Percentiles rank a stretch among this genome's conserved stretches.
These are phyloP conservation scores for Cheilosia grossa DNA, from an alignment of 2,888 invertebrate genomes.

Conservation along the genomic window DNA sequence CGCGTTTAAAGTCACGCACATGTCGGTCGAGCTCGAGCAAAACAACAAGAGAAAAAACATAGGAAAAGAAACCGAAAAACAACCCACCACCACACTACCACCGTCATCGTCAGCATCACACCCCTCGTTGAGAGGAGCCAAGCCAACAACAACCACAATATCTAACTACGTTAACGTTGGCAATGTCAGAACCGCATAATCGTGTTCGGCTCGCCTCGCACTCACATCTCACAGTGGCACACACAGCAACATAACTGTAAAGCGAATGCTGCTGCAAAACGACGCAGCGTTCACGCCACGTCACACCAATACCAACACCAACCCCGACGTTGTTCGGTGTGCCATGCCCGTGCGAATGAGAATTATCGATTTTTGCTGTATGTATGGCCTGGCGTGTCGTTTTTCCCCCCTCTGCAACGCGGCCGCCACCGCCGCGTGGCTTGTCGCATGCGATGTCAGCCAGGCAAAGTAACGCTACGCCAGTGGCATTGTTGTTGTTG, in stretches of 20 bases:
- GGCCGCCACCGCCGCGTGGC: slow-evolving; percentile 46
- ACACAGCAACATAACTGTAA: slow-evolving; percentile 12
- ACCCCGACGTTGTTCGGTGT: not conserved
- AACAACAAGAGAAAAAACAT: not conserved
- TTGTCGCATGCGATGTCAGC: slow-evolving; percentile 52
- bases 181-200: slow-evolving; percentile 13
- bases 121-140: slow-evolving; percentile 10
- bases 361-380: slow-evolving; percentile 66
- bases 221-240: not conserved
- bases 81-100: slow-evolving; percentile 10
- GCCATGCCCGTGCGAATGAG: slow-evolving; percentile 28
- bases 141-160: slow-evolving; percentile 10
- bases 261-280: slow-evolving; percentile 34
- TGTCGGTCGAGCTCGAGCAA: not conserved
- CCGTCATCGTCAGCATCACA: slow-evolving; percentile 20
- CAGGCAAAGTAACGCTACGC: slow-evolving; percentile 43
- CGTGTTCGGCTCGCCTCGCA: not conserved
- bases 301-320: slow-evolving; percentile 36
- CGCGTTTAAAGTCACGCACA: slow-evolving; percentile 60
- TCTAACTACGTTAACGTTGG: slow-evolving; percentile 2
- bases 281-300: slow-evolving; percentile 55
- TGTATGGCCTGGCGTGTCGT: slow-evolving; percentile 50
- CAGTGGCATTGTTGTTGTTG: slow-evolving; percentile 19
- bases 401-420: slow-evolving; percentile 50
- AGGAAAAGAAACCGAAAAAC: slow-evolving; percentile 12